Conservation (phyloP, 2,797 vertebrate species). For the Bovichtus variegatus region DNA sequence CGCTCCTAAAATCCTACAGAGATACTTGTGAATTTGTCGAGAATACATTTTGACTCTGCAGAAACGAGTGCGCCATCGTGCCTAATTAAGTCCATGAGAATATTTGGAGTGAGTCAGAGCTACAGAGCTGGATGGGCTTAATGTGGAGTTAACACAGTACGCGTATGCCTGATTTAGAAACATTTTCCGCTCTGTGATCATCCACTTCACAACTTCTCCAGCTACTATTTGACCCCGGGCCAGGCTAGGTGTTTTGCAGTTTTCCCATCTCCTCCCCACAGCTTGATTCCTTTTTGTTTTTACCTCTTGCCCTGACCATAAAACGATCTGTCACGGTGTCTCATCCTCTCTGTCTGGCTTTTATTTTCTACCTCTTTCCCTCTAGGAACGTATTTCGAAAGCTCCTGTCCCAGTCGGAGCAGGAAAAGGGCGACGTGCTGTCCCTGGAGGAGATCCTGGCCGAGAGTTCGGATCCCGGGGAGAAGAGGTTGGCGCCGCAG, state of each 20-base stretch:
- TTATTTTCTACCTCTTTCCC: neutral
- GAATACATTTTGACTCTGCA: neutral
- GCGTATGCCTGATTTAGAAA: conserved; percentile 27
- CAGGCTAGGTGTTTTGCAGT: neutral
- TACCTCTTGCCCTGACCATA: neutral
- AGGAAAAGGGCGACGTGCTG: conserved; percentile 85
- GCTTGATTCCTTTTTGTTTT: neutral
- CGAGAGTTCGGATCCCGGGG: conserved; percentile 81
- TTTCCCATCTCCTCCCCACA: neutral
- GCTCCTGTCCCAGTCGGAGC: conserved; percentile 87
- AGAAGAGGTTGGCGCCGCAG: conserved; percentile 76
- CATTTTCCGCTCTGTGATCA: conserved; percentile 25
- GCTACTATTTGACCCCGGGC: conserved; percentile 9
- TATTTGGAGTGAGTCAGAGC: conserved; percentile 22
- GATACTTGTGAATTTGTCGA: too few relatives aligned
- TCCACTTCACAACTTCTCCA: conserved; percentile 17
- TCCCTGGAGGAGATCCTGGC: conserved; percentile 89
- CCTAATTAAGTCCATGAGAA: conserved; percentile 18
- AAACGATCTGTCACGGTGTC: neutral
- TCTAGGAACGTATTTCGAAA: conserved; percentile 88
- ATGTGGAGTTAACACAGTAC: conserved; percentile 36
- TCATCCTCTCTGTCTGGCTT: conserved; percentile 9
- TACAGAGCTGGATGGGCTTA: conserved; percentile 26
- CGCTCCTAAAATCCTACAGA: too few relatives aligned
- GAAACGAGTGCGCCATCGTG: neutral